phyloP scores from a whole-genome alignment of 2,888 invertebrate species.

The Apamea epomidion region DNA sequence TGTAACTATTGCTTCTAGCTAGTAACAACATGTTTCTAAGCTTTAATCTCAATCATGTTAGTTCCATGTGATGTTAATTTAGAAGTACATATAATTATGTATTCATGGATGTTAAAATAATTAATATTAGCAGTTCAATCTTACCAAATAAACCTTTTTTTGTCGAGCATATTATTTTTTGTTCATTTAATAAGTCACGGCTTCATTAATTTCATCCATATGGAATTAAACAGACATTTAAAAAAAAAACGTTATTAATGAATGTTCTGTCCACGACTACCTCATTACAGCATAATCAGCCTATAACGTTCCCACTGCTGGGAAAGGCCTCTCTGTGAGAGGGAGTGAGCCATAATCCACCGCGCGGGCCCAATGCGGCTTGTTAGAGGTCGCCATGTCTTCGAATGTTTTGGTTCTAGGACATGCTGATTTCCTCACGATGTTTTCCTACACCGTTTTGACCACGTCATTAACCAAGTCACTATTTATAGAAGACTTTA shows the following conservation, averaged over 20 bases:
- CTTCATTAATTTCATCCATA: background rate
- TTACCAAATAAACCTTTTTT: background rate
- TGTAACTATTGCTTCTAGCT: background rate
- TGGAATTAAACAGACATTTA: background rate
- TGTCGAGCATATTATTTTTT: background rate
- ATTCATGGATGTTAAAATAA: constrained; percentile 33
- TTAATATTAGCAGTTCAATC: background rate
- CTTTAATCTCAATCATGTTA: constrained; percentile 22
- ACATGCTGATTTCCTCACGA: background rate
- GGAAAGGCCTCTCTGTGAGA: background rate
- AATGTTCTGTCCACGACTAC: background rate
- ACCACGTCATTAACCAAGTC: background rate
- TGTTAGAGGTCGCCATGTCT: background rate
- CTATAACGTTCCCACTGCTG: background rate
- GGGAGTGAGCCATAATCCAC: background rate
- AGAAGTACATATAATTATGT: too few species aligned
- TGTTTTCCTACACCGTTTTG: background rate
- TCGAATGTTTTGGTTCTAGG: background rate
- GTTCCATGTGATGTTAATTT: constrained; percentile 41
- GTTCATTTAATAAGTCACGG: background rate
- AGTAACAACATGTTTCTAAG: background rate
- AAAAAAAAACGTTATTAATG: background rate
- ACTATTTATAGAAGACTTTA: constrained; percentile 5
- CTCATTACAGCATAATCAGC: background rate
- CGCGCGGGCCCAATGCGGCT: background rate